Percentiles rank a stretch among this genome's conserved stretches.
These are phyloP conservation scores for Anadara kagoshimensis DNA, from an alignment of 1,140 invertebrate genomes.

Conservation along the genomic window DNA sequence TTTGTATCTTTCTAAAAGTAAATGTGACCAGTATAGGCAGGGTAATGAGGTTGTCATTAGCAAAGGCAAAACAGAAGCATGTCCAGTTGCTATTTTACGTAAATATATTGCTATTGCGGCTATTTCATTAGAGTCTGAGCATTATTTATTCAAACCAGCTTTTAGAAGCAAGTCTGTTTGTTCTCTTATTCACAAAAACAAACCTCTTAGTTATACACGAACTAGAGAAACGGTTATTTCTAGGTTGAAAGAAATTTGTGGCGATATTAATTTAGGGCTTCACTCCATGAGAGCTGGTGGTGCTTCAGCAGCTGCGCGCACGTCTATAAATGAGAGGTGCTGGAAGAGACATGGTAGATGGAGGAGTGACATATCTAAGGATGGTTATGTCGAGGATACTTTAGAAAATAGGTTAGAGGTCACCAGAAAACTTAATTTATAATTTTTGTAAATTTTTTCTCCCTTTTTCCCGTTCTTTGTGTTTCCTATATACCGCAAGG, in stretches of 20 bases:
- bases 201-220: slow-evolving; percentile 36
- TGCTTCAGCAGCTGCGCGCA: slow-evolving; percentile 33
- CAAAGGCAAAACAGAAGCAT: slow-evolving; percentile 32
- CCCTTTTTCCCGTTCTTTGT: too few relatives aligned
- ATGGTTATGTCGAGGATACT: slow-evolving; percentile 8
- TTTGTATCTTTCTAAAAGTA: slow-evolving; percentile 21
- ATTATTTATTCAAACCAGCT: slow-evolving; percentile 37
- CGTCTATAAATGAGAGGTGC: slow-evolving; percentile 11
- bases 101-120: slow-evolving; percentile 11
- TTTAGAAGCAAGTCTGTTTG: slow-evolving; percentile 19
- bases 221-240: slow-evolving; percentile 22
- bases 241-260: slow-evolving; percentile 5
- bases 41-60: slow-evolving; percentile 40
- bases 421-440: too few relatives aligned
- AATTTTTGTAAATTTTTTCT: too few relatives aligned
- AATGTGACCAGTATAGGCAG: slow-evolving; percentile 44
- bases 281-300: slow-evolving; percentile 33
- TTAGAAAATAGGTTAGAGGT: too few relatives aligned
- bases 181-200: slow-evolving; percentile 31
- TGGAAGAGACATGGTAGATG: slow-evolving; percentile 27
- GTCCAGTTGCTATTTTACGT: slow-evolving; percentile 26
- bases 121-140: slow-evolving; percentile 19
- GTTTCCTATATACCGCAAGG: too few relatives aligned
- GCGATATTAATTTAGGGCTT: slow-evolving; percentile 21
- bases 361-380: slow-evolving; percentile 7